Evolutionary conservation across 2,888 invertebrate genomes (phyloP), one percentile per base, ranked within the genome.

Genomic region (Hypomecis atomaria): DNA sequence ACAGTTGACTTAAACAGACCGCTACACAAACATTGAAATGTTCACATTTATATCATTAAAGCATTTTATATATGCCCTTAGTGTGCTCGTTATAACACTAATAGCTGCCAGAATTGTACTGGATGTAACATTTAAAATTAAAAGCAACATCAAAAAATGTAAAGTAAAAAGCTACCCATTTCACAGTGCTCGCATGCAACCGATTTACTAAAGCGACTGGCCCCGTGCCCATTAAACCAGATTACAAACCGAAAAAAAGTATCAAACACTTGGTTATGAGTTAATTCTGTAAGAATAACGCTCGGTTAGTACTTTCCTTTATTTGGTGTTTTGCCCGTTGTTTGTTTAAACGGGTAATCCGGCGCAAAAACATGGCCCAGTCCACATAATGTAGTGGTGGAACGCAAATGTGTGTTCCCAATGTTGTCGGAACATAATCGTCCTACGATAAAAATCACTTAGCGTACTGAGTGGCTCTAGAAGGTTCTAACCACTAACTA

Each of bases 281-380:
- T 92, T 92, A 92, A 92, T 92, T 92, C 90, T 87, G 90, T 87
- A 92, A 90, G 90, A 91, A 89, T 90, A 90, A 92, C 88, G 90
- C 86, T 83, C 77, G 78, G 90, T 89, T 88, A 87, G 86, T 86
- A 83, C 87, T 87, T 85, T 85, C 87, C 87, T 90, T 90, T 92
- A 89, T 91, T 91, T 90, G 86, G 87, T 82, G 86, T 87, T 87
- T 83, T 84, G 84, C 86, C 82, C 84, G 85, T 81, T 85, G 88
- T 89, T 90, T 90, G 87, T 89, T 88, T 89, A 88, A 90, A 87
- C 87, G 88, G 85, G 85, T 90, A 92, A 91, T 90, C 87, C 87
- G 80, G 80, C 72, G 85, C 83, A 86, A 90, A 65, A 90, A 90
- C 88, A 86, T 83, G 80, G 78, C 79, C 70, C 76, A 77, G 78